Conservation (phyloP, 1,140 invertebrate species). For the Pogonomyrmex californicus region DNA sequence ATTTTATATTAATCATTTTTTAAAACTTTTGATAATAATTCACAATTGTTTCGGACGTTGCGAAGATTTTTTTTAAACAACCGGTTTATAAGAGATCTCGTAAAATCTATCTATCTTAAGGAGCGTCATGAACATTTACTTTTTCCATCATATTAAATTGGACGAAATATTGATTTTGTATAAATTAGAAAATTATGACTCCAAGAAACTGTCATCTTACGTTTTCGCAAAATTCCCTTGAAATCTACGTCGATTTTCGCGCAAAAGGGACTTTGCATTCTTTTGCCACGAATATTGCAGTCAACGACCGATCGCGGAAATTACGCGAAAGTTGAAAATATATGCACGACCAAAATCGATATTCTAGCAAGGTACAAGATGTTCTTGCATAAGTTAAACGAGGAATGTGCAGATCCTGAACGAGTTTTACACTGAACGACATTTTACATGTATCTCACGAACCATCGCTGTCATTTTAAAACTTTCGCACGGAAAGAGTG, state of each 20-base stretch:
- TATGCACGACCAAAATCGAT: not conserved
- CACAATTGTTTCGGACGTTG: not conserved
- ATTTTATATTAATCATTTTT: not conserved
- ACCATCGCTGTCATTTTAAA: not conserved
- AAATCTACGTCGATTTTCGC: not conserved
- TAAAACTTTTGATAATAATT: not conserved
- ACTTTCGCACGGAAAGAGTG: not conserved
- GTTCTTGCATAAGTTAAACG: not conserved
- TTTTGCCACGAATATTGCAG: not conserved
- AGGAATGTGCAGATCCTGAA: not conserved
- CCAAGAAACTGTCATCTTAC: not conserved
- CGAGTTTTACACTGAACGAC: not conserved
- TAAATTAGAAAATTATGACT: conserved; percentile 5
- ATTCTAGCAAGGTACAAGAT: not conserved
- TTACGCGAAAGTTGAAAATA: not conserved
- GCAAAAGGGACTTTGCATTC: not conserved
- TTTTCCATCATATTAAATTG: not conserved
- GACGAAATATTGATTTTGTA: conserved; percentile 1
- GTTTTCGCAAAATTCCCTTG: not conserved
- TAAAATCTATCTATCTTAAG: conserved; percentile 15
- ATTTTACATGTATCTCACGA: not conserved
- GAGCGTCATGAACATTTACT: conserved; percentile 7
- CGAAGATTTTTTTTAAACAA: not conserved
- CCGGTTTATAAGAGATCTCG: not conserved
- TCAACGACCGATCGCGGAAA: not conserved